A percentile compares a stretch with the other conserved stretches of the same genome.
Evolutionary conservation across 2,797 vertebrate species (phyloP).

Genomic region (Melanotaenia boesemani): DNA sequence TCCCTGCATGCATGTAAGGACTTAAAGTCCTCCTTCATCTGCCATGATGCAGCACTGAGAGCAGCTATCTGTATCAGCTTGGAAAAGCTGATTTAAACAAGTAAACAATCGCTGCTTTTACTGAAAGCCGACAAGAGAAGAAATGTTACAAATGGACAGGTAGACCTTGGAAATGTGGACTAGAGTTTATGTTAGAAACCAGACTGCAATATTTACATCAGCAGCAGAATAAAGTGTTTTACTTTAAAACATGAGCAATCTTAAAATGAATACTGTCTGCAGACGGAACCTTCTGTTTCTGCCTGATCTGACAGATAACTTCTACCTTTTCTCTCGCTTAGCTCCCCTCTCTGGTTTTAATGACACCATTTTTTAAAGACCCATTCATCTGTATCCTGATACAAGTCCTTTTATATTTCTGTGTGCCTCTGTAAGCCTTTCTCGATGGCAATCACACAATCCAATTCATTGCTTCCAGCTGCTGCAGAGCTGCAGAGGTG

Average conservation of each 20-base stretch:
- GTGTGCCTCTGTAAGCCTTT: constrained; percentile 24
- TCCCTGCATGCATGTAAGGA: too few species aligned
- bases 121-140: too few species aligned
- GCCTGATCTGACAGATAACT: constrained; percentile 3
- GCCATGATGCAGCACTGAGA: too few species aligned
- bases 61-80: too few species aligned
- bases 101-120: too few species aligned
- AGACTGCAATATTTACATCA: neutral
- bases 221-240: neutral
- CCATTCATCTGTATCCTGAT: constrained; percentile 30
- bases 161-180: neutral
- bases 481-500: constrained; percentile 19
- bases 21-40: too few species aligned
- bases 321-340: neutral
- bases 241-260: neutral
- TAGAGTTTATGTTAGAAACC: neutral
- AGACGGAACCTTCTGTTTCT: neutral
- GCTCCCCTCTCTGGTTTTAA: neutral
- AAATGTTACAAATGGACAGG: too few species aligned
- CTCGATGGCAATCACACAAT: constrained; percentile 23
- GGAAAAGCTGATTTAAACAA: too few species aligned
- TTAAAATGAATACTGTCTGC: too few species aligned
- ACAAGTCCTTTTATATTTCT: constrained; percentile 14
- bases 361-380: constrained; percentile 24
- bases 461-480: constrained; percentile 18